phyloP scores from a whole-genome alignment of 2,888 invertebrate species.

The Dryococelus australis region DNA sequence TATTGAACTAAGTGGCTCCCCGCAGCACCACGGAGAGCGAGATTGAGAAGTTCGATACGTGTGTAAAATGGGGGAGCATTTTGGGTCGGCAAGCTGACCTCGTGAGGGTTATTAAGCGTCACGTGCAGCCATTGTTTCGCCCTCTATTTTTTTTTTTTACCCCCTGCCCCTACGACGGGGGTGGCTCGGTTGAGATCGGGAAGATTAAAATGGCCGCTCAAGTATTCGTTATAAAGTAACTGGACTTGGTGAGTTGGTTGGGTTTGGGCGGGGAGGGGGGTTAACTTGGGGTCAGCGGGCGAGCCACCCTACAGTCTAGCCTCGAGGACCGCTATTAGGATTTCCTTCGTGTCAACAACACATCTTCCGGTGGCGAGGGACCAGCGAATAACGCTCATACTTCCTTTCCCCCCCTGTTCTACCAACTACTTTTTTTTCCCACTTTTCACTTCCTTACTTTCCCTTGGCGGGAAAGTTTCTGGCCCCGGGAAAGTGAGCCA shows the following conservation, averaged over 20 bases:
- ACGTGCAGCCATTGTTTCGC: conserved; percentile 16
- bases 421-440: not conserved
- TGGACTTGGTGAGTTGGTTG: no score
- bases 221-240: not conserved
- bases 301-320: no score
- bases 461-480: not conserved
- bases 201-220: conserved; percentile 5
- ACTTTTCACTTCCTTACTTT: not conserved
- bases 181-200: not conserved
- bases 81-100: not conserved
- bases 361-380: conserved; percentile 7
- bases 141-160: not conserved
- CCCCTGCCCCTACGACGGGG: not conserved
- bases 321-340: not conserved
- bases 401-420: not conserved
- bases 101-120: not conserved
- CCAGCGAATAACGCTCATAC: not conserved
- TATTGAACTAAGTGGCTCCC: conserved; percentile 6
- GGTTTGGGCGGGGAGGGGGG: no score
- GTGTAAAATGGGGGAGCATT: not conserved
- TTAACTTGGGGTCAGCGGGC: no score
- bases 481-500: no score
- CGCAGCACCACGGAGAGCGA: not conserved
- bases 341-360: conserved; percentile 9
- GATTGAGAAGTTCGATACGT: not conserved